Percentiles rank a stretch among this genome's conserved stretches.
Evolutionary conservation across 2,113 vertebrate species (phyloP).

Genomic region (Notarius quadriscutis): DNA sequence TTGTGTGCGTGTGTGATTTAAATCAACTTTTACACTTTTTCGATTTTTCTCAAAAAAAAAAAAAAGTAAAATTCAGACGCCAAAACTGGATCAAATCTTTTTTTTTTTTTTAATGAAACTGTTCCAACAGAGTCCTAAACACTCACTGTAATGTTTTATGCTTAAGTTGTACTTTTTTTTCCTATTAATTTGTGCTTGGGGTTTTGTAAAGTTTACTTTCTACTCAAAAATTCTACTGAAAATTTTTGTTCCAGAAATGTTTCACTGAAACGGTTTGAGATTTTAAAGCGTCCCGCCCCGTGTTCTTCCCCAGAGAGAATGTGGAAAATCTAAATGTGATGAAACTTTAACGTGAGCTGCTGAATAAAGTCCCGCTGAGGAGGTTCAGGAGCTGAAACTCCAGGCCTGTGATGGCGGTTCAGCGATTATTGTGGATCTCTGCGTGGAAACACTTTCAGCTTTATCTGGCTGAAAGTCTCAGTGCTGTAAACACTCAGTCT

Average conservation of each 20-base stretch:
- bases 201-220: not conserved
- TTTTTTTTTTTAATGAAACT: too few relatives aligned
- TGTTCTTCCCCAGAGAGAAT: not conserved
- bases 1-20: not conserved
- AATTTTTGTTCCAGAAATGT: not conserved
- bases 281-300: not conserved
- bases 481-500: too few relatives aligned
- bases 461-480: too few relatives aligned
- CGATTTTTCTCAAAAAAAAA: not conserved
- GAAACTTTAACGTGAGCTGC: not conserved
- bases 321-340: not conserved
- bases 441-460: too few relatives aligned
- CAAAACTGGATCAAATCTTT: not conserved
- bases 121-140: too few relatives aligned
- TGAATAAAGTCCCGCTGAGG: not conserved
- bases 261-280: not conserved
- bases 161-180: not conserved
- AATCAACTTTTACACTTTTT: not conserved
- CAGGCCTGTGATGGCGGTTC: not conserved
- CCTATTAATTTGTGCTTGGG: not conserved
- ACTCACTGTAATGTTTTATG: not conserved
- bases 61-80: not conserved
- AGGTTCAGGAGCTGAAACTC: not conserved
- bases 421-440: not conserved
- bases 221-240: not conserved